phyloP scores from a whole-genome alignment of 2,888 invertebrate species.

The Lithophane semibrunnea region DNA sequence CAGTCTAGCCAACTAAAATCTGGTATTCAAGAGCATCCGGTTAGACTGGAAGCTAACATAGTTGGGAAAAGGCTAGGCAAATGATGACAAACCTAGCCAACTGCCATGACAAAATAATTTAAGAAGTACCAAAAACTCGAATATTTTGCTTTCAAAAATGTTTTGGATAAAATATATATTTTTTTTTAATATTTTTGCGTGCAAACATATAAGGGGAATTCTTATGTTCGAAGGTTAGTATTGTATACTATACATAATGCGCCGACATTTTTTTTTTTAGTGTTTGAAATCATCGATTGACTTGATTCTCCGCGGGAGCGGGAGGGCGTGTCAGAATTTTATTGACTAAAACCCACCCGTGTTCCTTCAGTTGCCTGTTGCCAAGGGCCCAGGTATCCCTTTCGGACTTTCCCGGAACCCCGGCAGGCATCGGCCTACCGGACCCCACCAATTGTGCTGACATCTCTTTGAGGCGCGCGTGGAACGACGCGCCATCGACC shows the following conservation, averaged over 20 bases:
- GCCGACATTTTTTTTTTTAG: not conserved
- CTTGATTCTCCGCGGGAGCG: too few species aligned
- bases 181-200: conserved; percentile 47
- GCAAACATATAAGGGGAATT: conserved; percentile 57
- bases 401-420: too few species aligned
- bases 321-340: too few species aligned
- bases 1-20: not conserved
- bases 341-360: too few species aligned
- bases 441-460: too few species aligned
- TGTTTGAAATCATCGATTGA: too few species aligned
- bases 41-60: not conserved
- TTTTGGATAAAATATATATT: not conserved
- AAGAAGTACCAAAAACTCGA: not conserved
- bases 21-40: not conserved
- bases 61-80: not conserved
- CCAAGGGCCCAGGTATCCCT: too few species aligned
- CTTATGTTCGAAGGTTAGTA: conserved; percentile 14
- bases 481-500: too few species aligned
- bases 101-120: not conserved
- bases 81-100: not conserved
- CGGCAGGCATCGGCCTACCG: too few species aligned
- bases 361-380: too few species aligned
- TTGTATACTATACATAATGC: too few species aligned
- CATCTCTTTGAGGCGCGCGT: too few species aligned
- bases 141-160: not conserved